These are phyloP conservation scores for Coregonus suidteri DNA, from an alignment of 2,797 vertebrate species.

Conservation along the genomic window DNA sequence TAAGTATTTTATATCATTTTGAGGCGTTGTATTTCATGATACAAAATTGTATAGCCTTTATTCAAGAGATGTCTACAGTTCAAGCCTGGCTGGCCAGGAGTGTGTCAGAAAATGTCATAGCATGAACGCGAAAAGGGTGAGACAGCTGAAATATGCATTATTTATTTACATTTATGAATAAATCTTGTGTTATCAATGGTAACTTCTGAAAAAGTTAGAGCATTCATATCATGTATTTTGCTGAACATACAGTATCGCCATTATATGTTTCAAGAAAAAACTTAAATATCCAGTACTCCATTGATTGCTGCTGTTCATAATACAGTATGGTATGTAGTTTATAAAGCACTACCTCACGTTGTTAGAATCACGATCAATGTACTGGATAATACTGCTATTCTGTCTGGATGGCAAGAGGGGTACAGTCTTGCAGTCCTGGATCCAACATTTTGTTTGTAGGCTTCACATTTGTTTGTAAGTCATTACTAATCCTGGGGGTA, in stretches of 20 bases:
- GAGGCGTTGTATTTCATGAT: background rate
- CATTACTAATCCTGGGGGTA: too few species aligned
- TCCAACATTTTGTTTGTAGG: background rate
- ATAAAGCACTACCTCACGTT: conserved; percentile 63
- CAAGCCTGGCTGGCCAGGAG: conserved; percentile 92
- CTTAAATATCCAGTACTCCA: conserved; percentile 52
- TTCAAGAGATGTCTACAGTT: conserved; percentile 52
- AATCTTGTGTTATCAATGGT: conserved; percentile 11
- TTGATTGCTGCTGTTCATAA: conserved; percentile 53
- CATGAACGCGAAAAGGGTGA: conserved; percentile 27
- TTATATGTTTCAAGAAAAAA: conserved; percentile 54
- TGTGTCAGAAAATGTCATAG: conserved; percentile 53
- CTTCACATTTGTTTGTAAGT: background rate
- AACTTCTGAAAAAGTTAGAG: conserved; percentile 60
- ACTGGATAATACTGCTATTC: conserved; percentile 27
- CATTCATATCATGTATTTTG: conserved; percentile 66
- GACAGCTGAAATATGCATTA: conserved; percentile 36
- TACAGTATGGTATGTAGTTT: conserved; percentile 30
- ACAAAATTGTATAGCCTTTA: conserved; percentile 30
- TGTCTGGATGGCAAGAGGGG: conserved; percentile 7
- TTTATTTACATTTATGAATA: conserved; percentile 39
- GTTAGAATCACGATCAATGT: conserved; percentile 66
- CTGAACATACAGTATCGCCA: conserved; percentile 47
- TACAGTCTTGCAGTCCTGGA: background rate
- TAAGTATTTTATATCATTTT: background rate